A percentile compares a stretch with the other conserved stretches of the same genome.
phyloP scores from a whole-genome alignment of 2,797 vertebrate genomes.

The Mionectes olivaceus region DNA sequence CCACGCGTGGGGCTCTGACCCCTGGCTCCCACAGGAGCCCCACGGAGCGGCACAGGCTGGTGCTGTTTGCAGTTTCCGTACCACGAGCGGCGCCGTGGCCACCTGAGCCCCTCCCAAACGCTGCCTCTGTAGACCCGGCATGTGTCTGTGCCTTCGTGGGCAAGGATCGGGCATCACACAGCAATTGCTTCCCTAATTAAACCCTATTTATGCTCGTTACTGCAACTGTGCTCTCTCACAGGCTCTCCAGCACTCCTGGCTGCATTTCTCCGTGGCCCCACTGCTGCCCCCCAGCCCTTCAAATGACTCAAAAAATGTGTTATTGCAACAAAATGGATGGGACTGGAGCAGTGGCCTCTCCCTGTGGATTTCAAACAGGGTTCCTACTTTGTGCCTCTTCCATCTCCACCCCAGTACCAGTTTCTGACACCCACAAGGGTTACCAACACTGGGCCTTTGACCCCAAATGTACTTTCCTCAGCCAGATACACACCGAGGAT shows the following conservation, averaged over 20 bases:
- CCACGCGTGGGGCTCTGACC: fast-evolving
- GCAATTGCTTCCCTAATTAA: background rate
- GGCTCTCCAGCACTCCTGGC: background rate
- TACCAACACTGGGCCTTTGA: background rate
- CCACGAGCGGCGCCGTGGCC: background rate
- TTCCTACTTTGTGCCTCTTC: background rate
- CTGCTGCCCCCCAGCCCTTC: background rate
- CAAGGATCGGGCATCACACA: background rate
- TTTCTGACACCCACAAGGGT: background rate
- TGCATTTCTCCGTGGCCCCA: background rate
- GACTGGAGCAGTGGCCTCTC: background rate
- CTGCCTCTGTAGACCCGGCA: background rate
- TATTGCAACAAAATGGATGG: background rate
- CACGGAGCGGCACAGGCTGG: background rate
- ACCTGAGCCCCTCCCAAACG: background rate
- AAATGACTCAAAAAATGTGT: fast-evolving
- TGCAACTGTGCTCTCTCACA: background rate
- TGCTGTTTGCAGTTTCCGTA: background rate
- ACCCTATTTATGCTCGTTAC: background rate
- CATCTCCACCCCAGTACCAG: background rate
- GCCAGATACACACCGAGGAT: background rate
- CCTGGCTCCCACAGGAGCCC: fast-evolving
- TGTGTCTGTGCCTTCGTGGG: background rate
- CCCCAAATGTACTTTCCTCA: background rate
- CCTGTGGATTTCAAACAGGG: background rate